phyloP scores from a whole-genome alignment of 2,888 invertebrate genomes.

The Sarcophaga subvicina region DNA sequence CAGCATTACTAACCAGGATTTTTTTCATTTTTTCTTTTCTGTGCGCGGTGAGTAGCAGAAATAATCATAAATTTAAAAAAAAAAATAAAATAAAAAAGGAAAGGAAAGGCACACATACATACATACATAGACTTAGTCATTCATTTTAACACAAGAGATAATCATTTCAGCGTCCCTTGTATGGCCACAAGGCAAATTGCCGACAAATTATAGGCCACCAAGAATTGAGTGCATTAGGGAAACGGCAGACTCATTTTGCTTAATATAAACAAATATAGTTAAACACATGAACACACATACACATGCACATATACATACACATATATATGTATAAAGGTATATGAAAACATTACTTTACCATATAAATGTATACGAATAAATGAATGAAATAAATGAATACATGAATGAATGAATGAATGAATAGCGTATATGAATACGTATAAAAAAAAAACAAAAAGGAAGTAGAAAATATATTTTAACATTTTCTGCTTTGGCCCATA shows the following conservation, averaged over 20 bases:
- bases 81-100: background rate
- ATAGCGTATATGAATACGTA: background rate
- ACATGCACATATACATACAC: background rate
- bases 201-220: constrained; percentile 79
- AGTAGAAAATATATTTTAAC: constrained; percentile 36
- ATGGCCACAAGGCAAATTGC: constrained; percentile 77
- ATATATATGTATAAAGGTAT: constrained; percentile 1
- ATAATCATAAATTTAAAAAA: constrained; percentile 20
- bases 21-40: no score
- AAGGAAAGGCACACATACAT: constrained; percentile 22
- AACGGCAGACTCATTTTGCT: constrained; percentile 33
- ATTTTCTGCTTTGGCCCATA: constrained; percentile 8
- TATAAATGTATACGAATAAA: background rate
- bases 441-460: constrained; percentile 3
- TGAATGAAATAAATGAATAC: constrained; percentile 26
- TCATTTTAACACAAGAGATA: constrained; percentile 67
- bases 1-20: background rate
- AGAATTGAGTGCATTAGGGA: constrained; percentile 76
- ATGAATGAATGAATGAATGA: constrained; percentile 49
- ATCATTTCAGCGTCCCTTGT: constrained; percentile 64
- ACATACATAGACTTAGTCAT: constrained; percentile 41
- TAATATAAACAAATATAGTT: background rate
- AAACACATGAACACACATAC: constrained; percentile 10
- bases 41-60: background rate
- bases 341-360: background rate